Conservation (phyloP, 92 coral and sea anemone species). For the Phenganax stokvisi region DNA sequence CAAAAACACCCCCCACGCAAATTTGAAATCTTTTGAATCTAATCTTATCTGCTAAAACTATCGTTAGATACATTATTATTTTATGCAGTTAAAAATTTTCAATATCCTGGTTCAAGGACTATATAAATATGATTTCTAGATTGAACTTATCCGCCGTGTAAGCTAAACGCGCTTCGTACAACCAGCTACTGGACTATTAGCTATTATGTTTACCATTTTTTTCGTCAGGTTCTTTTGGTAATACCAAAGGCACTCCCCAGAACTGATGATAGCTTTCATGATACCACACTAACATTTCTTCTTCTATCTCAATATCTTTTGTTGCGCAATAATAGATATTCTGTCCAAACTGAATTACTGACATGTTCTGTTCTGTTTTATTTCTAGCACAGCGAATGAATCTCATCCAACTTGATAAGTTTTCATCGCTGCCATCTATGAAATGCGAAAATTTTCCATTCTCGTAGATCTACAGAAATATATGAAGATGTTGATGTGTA, state of each 20-base stretch:
- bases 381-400: conserved; percentile 92
- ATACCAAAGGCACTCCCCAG: conserved; percentile 78
- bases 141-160: too few relatives aligned
- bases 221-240: conserved; percentile 7
- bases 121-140: too few relatives aligned
- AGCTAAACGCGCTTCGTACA: too few relatives aligned
- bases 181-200: not conserved
- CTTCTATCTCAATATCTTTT: conserved; percentile 65
- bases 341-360: conserved; percentile 66
- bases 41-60: too few relatives aligned
- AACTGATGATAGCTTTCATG: conserved; percentile 68
- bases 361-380: conserved; percentile 76
- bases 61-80: too few relatives aligned
- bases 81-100: too few relatives aligned
- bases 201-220: conserved; percentile 3
- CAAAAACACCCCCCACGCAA: too few relatives aligned
- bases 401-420: conserved; percentile 90
- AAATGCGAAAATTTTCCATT: conserved; percentile 55
- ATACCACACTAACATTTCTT: conserved; percentile 91
- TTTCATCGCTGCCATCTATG: conserved; percentile 84
- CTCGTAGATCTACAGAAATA: conserved; percentile 60
- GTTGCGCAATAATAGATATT: conserved; percentile 81
- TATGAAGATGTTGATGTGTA: not conserved
- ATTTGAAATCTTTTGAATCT: too few relatives aligned
- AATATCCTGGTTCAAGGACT: too few relatives aligned